phyloP scores from a whole-genome alignment of 64 coral and sea anemone species.

The Astreopora myriophthalma region DNA sequence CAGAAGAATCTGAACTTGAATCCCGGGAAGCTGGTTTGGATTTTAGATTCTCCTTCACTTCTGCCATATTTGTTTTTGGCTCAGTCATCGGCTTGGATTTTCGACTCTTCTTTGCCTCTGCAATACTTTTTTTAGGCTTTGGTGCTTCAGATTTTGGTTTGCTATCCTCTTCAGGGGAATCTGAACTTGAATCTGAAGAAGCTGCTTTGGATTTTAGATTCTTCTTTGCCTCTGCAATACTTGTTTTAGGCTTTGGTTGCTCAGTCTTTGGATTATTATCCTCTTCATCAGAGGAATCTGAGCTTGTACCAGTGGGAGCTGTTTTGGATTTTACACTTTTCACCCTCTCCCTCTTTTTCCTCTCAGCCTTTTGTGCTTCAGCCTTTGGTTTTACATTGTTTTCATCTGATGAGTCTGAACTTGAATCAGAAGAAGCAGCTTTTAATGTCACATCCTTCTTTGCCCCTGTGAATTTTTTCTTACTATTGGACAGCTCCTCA shows the following conservation, averaged over 20 bases:
- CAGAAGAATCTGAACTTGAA: constrained; percentile 61
- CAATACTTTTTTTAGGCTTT: not conserved
- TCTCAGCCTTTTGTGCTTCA: not conserved
- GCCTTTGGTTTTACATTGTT: not conserved
- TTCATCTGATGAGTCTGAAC: constrained; percentile 3
- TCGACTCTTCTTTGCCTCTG: not conserved
- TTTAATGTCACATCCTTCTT: not conserved
- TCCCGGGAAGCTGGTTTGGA: not conserved
- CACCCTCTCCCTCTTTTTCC: not conserved
- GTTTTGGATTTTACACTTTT: not conserved
- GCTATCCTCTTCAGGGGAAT: not conserved
- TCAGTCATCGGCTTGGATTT: too few species aligned
- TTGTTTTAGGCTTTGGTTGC: not conserved
- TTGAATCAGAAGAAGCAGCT: constrained; percentile 2
- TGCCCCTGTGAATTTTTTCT: not conserved
- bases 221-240: not conserved
- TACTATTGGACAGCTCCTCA: not conserved
- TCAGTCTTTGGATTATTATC: not conserved
- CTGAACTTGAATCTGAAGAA: constrained; percentile 9
- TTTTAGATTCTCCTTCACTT: not conserved
- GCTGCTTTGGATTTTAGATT: not conserved
- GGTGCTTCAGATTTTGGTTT: not conserved
- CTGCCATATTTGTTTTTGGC: not conserved
- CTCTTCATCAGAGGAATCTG: not conserved
- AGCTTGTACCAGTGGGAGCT: not conserved